Conservation (phyloP, 2,113 vertebrate species). For the Rhizomys pruinosus region DNA sequence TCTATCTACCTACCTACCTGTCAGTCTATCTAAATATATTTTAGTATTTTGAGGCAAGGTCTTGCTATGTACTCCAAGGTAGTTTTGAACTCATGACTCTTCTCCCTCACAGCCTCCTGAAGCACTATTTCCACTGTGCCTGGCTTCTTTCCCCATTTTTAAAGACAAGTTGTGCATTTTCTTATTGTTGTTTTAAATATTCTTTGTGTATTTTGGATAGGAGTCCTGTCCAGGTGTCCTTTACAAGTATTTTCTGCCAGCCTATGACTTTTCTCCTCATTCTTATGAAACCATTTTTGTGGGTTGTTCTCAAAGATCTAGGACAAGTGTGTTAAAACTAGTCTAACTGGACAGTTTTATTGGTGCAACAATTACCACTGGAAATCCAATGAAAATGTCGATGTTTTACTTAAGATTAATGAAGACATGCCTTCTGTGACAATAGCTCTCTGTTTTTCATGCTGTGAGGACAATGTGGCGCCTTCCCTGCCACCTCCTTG, state of each 20-base stretch:
- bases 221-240: not conserved
- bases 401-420: slow-evolving; percentile 41
- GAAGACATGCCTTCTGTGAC: not conserved
- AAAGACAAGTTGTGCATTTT: not conserved
- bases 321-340: not conserved
- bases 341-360: not conserved
- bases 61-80: not conserved
- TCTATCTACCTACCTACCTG: too few relatives aligned
- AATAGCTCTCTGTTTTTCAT: not conserved
- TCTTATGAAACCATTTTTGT: not conserved
- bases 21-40: too few relatives aligned
- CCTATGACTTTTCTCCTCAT: not conserved
- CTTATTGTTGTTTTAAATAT: not conserved
- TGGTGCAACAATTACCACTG: slow-evolving; percentile 6
- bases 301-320: not conserved
- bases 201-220: not conserved
- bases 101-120: not conserved
- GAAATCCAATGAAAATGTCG: slow-evolving; percentile 7
- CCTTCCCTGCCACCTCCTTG: accelerated
- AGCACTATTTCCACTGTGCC: not conserved
- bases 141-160: not conserved
- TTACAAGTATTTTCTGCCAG: not conserved
- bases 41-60: not conserved
- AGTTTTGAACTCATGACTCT: not conserved
- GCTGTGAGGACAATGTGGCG: not conserved